Percentiles rank a stretch among this genome's conserved stretches.
phyloP scores from a whole-genome alignment of 1,140 invertebrate species.

The Atta cephalotes region DNA sequence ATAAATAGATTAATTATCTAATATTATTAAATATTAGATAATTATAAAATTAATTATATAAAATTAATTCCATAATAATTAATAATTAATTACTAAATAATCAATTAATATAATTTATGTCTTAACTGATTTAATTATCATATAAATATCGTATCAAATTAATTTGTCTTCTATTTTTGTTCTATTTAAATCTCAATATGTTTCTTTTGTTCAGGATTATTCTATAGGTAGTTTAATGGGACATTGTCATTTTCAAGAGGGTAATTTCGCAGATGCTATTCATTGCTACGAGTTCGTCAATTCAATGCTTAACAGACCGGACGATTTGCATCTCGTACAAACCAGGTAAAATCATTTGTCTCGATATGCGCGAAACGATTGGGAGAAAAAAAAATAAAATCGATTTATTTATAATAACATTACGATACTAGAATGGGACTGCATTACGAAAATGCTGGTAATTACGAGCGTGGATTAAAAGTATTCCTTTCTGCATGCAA shows the following conservation, averaged over 20 bases:
- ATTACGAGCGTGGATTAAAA: slow-evolving; percentile 73
- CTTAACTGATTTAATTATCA: not conserved
- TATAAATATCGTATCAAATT: not conserved
- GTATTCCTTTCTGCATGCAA: slow-evolving; percentile 74
- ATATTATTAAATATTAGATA: not conserved
- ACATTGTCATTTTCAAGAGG: slow-evolving; percentile 73
- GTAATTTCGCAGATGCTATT: slow-evolving; percentile 59
- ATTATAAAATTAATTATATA: not conserved
- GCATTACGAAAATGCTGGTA: slow-evolving; percentile 66
- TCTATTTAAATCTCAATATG: not conserved
- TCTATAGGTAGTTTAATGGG: slow-evolving; percentile 74
- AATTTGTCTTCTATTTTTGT: not conserved
- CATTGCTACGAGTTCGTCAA: slow-evolving; percentile 74
- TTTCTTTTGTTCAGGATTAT: slow-evolving; percentile 68
- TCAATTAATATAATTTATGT: not conserved
- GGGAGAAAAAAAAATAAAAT: not conserved
- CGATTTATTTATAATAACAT: not conserved
- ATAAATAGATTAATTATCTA: not conserved
- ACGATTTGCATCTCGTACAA: slow-evolving; percentile 74
- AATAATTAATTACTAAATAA: not conserved
- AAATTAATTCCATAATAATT: too few relatives aligned
- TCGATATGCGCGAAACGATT: not conserved
- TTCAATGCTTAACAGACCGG: slow-evolving; percentile 72
- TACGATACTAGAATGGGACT: slow-evolving; percentile 71
- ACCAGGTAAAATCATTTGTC: slow-evolving; percentile 61